A percentile compares a stretch with the other conserved stretches of the same genome.
Conservation (phyloP, 2,797 vertebrate genomes). For the Pygocentrus nattereri region DNA sequence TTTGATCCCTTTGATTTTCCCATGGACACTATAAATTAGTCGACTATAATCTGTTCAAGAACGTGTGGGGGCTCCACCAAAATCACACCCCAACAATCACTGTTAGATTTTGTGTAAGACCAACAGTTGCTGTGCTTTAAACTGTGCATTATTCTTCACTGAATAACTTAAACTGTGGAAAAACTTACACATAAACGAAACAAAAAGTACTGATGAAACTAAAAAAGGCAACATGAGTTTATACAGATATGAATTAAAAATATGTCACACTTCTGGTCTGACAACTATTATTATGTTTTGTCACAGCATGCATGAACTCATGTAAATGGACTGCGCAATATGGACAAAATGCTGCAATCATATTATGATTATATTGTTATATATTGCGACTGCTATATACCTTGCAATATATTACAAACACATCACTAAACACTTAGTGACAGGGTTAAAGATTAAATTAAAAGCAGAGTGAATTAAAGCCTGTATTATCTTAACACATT, state of each 20-base stretch:
- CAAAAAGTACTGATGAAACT: background rate
- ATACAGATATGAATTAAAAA: background rate
- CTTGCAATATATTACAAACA: background rate
- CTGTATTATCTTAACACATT: background rate
- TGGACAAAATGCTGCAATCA: background rate
- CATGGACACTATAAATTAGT: background rate
- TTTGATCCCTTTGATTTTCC: background rate
- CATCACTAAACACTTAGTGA: background rate
- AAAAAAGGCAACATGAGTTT: background rate
- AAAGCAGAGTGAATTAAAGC: background rate
- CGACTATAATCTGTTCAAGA: constrained; percentile 11
- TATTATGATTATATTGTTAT: background rate
- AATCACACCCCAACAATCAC: constrained; percentile 20
- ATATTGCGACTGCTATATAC: background rate
- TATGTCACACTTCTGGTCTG: background rate
- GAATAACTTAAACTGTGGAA: background rate
- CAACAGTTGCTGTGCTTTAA: background rate
- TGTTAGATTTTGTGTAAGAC: background rate
- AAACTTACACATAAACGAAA: background rate
- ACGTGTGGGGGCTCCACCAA: constrained; percentile 4
- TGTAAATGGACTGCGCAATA: background rate
- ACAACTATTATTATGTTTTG: background rate
- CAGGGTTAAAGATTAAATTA: background rate
- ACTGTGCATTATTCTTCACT: background rate
- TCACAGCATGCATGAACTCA: constrained; percentile 26